Evolutionary conservation across 2,888 invertebrate species (phyloP).

Genomic region (Drosophila mimetica): DNA sequence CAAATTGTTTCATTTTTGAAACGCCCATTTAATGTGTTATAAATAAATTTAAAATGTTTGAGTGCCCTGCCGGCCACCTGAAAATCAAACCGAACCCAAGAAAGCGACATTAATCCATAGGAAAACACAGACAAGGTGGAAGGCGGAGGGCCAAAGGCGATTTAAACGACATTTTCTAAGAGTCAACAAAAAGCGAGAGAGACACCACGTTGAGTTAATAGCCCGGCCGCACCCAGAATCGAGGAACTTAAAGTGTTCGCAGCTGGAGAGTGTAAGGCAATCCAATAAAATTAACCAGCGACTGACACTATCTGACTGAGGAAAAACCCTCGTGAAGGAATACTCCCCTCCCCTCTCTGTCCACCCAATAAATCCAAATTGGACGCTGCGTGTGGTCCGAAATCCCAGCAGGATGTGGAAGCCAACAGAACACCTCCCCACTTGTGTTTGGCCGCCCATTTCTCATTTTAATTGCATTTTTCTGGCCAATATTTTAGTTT

Average conservation of each 20-base stretch:
- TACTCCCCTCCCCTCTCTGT: not conserved
- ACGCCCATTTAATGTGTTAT: slow-evolving; percentile 16
- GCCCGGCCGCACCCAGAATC: slow-evolving; percentile 43
- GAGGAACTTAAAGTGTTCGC: slow-evolving; percentile 51
- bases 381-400: slow-evolving; percentile 45
- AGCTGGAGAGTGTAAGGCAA: slow-evolving; percentile 69
- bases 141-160: slow-evolving; percentile 34
- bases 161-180: slow-evolving; percentile 42
- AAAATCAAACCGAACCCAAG: slow-evolving; percentile 20
- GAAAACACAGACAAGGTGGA: slow-evolving; percentile 9
- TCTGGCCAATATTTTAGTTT: slow-evolving; percentile 19
- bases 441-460: slow-evolving; percentile 24
- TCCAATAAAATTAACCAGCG: slow-evolving; percentile 71
- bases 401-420: slow-evolving; percentile 23
- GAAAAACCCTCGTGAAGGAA: slow-evolving; percentile 12
- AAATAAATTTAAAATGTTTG: slow-evolving; percentile 10
- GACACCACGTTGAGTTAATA: slow-evolving; percentile 43
- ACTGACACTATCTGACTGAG: slow-evolving; percentile 53
- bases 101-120: slow-evolving; percentile 54
- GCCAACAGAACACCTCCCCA: slow-evolving; percentile 19
- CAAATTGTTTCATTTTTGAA: slow-evolving; percentile 21
- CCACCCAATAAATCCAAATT: slow-evolving; percentile 27
- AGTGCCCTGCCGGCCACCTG: not conserved
- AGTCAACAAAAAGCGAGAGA: slow-evolving; percentile 17
- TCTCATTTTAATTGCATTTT: slow-evolving; percentile 51